Base-by-base conservation (phyloP, 2,113 vertebrate species). In the Labeo catla region DNA sequence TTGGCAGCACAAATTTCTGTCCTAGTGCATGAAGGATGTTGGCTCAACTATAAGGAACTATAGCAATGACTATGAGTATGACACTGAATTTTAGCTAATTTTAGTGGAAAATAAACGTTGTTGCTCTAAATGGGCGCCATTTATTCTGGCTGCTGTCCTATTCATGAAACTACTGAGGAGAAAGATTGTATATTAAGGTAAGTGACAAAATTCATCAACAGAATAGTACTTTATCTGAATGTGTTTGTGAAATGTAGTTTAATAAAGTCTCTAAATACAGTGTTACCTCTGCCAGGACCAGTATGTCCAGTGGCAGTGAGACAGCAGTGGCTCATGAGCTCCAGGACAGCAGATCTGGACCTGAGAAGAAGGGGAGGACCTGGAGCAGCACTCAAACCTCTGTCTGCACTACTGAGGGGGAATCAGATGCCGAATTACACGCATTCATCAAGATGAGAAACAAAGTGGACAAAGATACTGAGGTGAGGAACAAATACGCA, bases 371-470 rank as follows among this genome's bases (percentile, higher is more conserved):
- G 95, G 19, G 88, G 0, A 83, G 83, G 4, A 23, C 0, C n/a
- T 78, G 23, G 54, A 91, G 52, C 86, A 61, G 36, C 92, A 91
- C 0, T 77, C 90, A 0, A 87, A 95, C 91, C 65, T 72, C 68
- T 16, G 93, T 94, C 88, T 94, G 91, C 0, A 45, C 59, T 16
- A 78, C 43, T 12, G 95, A 96, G 52, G 93, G 93, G 0, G 96
- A 97, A 0, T 96, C 96, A 0, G 97, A 98, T 91, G 89, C 93
- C 47, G 90, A 97, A 88, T 89, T 98, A 28, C 94, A 97, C 88
- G 96, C 95, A 85, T 94, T 98, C 87, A 96, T 98, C 4, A 94
- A 92, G 76, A 91, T 96, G 91, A 96, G 97, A 86, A 96, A 97
- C 86, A 83, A 87, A 49, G 93, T 95, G 91, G 93, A 94, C 91